A percentile compares a stretch with the other conserved stretches of the same genome.
phyloP scores from a whole-genome alignment of 2,797 vertebrate genomes.

The Stomatorhinus walkeri region DNA sequence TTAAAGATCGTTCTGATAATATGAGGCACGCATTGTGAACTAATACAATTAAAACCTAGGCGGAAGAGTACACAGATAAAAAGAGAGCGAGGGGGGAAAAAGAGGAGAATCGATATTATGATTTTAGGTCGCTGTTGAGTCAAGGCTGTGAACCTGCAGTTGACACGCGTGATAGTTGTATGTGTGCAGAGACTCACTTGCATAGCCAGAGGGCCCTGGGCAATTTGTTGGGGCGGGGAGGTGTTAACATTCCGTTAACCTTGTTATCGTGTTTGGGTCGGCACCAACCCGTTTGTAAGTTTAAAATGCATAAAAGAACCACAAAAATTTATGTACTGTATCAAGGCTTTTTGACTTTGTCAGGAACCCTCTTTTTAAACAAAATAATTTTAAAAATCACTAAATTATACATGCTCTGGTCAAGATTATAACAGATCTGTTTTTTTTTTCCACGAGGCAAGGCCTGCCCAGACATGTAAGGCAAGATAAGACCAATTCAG shows the following conservation, averaged over 20 bases:
- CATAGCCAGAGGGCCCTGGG: not conserved
- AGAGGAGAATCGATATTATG: not conserved
- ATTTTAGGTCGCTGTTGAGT: not conserved
- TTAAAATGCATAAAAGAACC: not conserved
- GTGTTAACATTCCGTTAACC: not conserved
- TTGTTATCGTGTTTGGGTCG: not conserved
- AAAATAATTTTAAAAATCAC: no score
- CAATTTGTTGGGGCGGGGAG: not conserved
- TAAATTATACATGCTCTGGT: no score
- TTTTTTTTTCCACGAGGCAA: no score
- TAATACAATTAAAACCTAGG: not conserved
- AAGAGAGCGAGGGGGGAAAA: not conserved
- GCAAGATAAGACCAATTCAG: not conserved
- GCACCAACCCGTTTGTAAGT: not conserved
- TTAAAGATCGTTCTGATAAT: not conserved
- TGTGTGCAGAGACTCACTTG: not conserved
- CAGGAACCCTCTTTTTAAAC: no score
- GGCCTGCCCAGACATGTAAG: no score
- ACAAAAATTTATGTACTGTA: no score
- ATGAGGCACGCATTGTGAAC: not conserved
- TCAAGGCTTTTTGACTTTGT: no score
- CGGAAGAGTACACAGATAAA: not conserved
- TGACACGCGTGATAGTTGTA: not conserved
- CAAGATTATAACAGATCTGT: no score
- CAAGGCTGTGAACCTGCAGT: not conserved